A percentile compares a stretch with the other conserved stretches of the same genome.
phyloP scores from a whole-genome alignment of 2,797 vertebrate genomes.

The Pangasius macronema region DNA sequence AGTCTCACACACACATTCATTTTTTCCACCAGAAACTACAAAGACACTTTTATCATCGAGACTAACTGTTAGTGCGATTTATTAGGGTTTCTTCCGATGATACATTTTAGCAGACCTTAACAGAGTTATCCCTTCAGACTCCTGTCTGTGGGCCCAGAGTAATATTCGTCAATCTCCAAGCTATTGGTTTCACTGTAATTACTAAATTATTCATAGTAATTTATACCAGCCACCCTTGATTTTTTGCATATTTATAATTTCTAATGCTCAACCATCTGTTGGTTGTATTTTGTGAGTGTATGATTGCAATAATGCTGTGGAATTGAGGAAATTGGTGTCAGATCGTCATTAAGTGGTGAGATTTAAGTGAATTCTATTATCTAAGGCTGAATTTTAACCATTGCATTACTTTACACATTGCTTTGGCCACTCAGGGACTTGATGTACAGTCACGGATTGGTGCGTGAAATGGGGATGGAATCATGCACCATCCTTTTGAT shows the following conservation, averaged over 20 bases:
- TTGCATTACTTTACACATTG: neutral
- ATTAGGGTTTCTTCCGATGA: neutral
- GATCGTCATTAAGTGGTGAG: neutral
- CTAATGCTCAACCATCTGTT: no score
- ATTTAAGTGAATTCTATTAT: neutral
- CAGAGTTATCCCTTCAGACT: neutral
- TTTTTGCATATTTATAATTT: neutral
- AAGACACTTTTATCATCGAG: conserved; percentile 3
- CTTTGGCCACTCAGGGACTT: neutral
- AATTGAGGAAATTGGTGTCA: conserved; percentile 9
- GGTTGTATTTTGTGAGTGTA: neutral
- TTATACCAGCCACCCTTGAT: neutral
- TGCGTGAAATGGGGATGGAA: neutral
- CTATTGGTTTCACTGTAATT: neutral
- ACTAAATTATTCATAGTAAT: neutral
- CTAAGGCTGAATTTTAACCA: conserved; percentile 6
- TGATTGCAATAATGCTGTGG: neutral
- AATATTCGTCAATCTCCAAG: neutral
- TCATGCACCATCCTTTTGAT: neutral
- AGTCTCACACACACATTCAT: conserved; percentile 25
- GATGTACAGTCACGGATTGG: neutral
- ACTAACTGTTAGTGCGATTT: neutral
- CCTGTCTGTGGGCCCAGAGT: neutral
- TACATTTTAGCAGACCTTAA: neutral
- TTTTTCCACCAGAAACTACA: conserved; percentile 9